Evolutionary conservation across 2,888 invertebrate genomes (phyloP).

Genomic region (Xylota sylvarum): DNA sequence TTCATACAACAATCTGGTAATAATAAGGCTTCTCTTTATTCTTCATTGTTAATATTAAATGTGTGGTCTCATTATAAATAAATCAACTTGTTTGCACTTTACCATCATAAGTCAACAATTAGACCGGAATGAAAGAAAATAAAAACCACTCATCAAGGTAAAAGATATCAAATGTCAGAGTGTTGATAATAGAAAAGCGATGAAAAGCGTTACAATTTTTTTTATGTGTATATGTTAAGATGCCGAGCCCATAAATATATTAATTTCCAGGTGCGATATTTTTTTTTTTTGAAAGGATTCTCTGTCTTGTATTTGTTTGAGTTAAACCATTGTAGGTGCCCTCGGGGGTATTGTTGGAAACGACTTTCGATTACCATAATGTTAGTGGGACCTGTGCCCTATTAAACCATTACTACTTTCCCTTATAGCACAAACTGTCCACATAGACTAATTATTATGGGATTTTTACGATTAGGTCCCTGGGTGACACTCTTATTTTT

Average conservation of each 20-base stretch:
- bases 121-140: conserved; percentile 60
- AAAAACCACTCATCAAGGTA: conserved; percentile 44
- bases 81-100: conserved; percentile 50
- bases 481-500: no score
- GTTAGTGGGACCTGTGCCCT: no score
- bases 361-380: no score
- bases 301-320: neutral
- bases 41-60: conserved; percentile 2
- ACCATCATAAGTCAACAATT: conserved; percentile 59
- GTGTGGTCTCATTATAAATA: conserved; percentile 9
- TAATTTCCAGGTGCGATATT: neutral
- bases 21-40: conserved; percentile 31
- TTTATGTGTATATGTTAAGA: neutral
- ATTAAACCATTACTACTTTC: no score
- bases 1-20: neutral
- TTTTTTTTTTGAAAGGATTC: no score
- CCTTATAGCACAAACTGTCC: no score
- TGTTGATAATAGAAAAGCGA: conserved; percentile 3
- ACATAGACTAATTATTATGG: no score
- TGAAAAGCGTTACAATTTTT: conserved; percentile 25
- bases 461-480: no score
- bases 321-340: no score
- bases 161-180: conserved; percentile 39
- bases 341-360: no score
- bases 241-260: neutral